Conservation (phyloP, 1,140 invertebrate genomes). For the Drosophila setifemur region DNA sequence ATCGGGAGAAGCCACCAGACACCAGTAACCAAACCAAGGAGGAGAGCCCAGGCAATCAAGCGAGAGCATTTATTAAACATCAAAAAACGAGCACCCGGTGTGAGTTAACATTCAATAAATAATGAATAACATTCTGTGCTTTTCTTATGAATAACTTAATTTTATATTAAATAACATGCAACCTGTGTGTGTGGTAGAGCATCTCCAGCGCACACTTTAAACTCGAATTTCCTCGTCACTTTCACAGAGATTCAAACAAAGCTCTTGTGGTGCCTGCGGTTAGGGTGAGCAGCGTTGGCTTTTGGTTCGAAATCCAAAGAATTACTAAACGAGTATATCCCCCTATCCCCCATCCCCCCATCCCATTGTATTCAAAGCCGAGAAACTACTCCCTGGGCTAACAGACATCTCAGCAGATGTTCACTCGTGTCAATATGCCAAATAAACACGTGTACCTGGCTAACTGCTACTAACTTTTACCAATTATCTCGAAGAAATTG, state of each 20-base stretch:
- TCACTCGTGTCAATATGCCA: slow-evolving; percentile 7
- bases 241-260: slow-evolving; percentile 24
- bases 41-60: slow-evolving; percentile 48
- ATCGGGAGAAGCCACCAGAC: slow-evolving; percentile 7
- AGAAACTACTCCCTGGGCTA: slow-evolving; percentile 11
- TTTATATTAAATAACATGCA: slow-evolving; percentile 33
- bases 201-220: background rate
- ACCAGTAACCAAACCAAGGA: slow-evolving; percentile 12
- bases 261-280: slow-evolving; percentile 36
- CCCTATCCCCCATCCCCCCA: too few relatives aligned
- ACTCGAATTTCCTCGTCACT: background rate
- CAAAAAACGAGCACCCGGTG: slow-evolving; percentile 1
- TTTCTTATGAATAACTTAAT: slow-evolving; percentile 45
- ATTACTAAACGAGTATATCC: too few relatives aligned
- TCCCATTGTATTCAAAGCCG: slow-evolving; percentile 49
- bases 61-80: slow-evolving; percentile 21
- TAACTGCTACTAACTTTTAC: slow-evolving; percentile 25
- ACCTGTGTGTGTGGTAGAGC: background rate
- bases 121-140: slow-evolving; percentile 17
- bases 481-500: slow-evolving; percentile 51
- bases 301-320: slow-evolving; percentile 34
- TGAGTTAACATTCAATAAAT: slow-evolving; percentile 36
- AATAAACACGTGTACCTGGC: slow-evolving; percentile 28
- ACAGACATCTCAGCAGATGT: background rate
- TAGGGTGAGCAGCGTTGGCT: background rate